These are phyloP conservation scores for Turdus rufiventris DNA, from an alignment of 2,113 vertebrate species.

Conservation along the genomic window DNA sequence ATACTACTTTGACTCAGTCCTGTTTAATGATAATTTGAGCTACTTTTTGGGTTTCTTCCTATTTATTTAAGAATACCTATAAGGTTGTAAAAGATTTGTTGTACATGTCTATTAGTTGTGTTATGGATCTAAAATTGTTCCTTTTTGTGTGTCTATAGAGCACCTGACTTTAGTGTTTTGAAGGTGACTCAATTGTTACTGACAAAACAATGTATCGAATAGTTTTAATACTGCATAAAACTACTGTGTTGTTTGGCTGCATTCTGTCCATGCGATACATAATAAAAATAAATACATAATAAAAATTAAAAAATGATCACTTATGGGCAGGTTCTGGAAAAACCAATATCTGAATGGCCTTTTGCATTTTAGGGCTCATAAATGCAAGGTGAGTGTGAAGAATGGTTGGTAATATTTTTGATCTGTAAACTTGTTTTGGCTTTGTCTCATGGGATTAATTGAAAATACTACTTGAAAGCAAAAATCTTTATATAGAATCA, in stretches of 20 bases:
- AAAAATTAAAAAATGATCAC: not conserved
- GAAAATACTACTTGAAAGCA: not conserved
- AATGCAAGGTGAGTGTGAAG: not conserved
- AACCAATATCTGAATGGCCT: not conserved
- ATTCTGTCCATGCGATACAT: not conserved
- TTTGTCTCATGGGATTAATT: not conserved
- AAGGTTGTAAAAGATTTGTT: not conserved
- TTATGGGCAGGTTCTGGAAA: not conserved
- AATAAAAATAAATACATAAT: not conserved
- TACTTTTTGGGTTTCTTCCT: not conserved
- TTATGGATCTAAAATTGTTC: not conserved
- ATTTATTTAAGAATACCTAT: not conserved
- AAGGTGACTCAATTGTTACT: not conserved
- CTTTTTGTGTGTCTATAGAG: not conserved
- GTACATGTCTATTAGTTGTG: not conserved
- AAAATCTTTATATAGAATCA: not conserved
- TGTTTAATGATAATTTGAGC: not conserved
- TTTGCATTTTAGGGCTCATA: not conserved
- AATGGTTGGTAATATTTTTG: not conserved
- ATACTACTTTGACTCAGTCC: not conserved
- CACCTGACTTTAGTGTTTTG: not conserved
- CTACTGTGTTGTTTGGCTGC: not conserved
- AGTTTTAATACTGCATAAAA: not conserved
- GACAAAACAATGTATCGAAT: not conserved
- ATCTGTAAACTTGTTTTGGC: not conserved